Percentiles rank a stretch among this genome's conserved stretches.
Evolutionary conservation across 2,113 vertebrate genomes (phyloP).

Genomic region (Hirundichthys speculiger): DNA sequence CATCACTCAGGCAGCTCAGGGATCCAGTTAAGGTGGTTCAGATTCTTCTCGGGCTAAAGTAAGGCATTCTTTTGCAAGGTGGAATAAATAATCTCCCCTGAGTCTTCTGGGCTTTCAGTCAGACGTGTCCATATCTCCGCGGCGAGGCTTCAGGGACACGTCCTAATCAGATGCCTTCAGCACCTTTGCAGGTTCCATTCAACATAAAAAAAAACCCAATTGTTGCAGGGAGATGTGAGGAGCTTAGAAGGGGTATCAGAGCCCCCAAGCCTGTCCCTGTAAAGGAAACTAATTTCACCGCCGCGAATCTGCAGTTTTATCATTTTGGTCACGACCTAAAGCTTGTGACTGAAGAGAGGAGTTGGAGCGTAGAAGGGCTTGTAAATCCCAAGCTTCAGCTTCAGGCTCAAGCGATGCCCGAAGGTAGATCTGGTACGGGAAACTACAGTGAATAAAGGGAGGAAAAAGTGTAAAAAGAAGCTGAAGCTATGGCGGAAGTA

Average conservation of each 20-base stretch:
- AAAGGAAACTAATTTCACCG: conserved; percentile 47
- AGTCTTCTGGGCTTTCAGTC: conserved; percentile 45
- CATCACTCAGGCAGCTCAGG: neutral
- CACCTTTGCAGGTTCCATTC: conserved; percentile 29
- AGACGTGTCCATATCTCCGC: conserved; percentile 43
- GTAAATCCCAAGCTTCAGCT: conserved; percentile 23
- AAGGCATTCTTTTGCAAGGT: conserved; percentile 40
- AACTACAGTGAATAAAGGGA: neutral
- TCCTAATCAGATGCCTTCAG: conserved; percentile 57
- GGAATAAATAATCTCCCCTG: conserved; percentile 42
- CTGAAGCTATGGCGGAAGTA: neutral
- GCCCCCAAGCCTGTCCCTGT: conserved; percentile 13
- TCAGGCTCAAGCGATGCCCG: conserved; percentile 12
- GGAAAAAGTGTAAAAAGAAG: too few relatives aligned
- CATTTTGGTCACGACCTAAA: conserved; percentile 41
- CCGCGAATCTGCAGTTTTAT: conserved; percentile 41
- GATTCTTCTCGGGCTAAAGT: conserved; percentile 38
- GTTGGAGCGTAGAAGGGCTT: conserved; percentile 17
- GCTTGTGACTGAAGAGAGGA: conserved; percentile 40
- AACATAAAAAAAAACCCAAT: conserved; percentile 40
- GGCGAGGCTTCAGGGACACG: conserved; percentile 46
- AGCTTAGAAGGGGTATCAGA: conserved; percentile 44
- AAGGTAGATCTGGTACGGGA: conserved; percentile 2
- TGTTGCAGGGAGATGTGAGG: too few relatives aligned
- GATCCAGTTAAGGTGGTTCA: conserved; percentile 23